phyloP scores from a whole-genome alignment of 2,113 vertebrate genomes.

The Leptosomus discolor region DNA sequence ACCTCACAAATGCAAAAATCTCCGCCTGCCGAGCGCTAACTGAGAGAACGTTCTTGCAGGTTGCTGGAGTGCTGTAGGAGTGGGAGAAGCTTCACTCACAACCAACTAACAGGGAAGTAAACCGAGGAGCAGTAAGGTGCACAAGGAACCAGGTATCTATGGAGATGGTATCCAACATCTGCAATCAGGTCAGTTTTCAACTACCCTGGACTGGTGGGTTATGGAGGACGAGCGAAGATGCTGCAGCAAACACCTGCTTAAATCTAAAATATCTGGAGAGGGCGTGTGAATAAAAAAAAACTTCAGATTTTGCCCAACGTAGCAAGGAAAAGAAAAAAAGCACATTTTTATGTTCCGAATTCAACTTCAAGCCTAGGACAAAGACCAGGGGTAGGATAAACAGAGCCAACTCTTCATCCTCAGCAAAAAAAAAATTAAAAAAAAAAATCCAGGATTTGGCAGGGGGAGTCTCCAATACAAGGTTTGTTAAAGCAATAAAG shows the following conservation, averaged over 20 bases:
- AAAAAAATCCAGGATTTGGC: background rate
- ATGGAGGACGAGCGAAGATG: background rate
- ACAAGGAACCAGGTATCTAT: background rate
- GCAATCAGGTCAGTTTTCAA: background rate
- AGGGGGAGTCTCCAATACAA: background rate
- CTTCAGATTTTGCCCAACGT: background rate
- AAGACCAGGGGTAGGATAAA: background rate
- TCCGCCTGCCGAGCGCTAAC: background rate
- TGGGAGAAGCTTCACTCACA: background rate
- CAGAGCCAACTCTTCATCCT: background rate
- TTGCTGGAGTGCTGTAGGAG: background rate
- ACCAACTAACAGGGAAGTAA: background rate
- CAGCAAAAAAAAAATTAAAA: background rate
- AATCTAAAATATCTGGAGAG: background rate
- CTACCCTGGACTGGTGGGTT: background rate
- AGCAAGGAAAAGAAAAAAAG: background rate
- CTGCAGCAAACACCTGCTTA: background rate
- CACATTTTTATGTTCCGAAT: background rate
- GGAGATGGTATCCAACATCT: background rate
- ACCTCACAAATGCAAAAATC: constrained; percentile 13
- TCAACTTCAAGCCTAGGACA: background rate
- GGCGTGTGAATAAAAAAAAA: background rate
- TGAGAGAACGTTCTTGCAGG: background rate
- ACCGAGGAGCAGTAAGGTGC: background rate
- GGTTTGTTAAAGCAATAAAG: background rate